phyloP scores from a whole-genome alignment of 2,113 vertebrate genomes.

The Amphiprion percula region DNA sequence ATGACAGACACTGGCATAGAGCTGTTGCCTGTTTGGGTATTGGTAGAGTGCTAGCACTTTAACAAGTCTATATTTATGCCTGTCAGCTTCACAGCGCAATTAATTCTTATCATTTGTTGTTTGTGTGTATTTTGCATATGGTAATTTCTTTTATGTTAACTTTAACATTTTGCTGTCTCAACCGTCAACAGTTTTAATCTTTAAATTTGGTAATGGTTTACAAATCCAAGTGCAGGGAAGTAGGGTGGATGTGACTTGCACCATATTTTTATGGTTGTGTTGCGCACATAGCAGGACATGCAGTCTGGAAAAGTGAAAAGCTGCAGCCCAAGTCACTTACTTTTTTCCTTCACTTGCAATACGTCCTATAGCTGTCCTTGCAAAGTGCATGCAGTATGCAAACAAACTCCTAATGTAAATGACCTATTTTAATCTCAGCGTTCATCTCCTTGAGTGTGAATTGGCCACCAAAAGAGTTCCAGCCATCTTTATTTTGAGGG shows the following conservation, averaged over 20 bases:
- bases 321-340: too few species aligned
- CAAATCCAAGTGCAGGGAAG: neutral
- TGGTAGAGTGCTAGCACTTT: slow-evolving; percentile 13
- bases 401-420: too few species aligned
- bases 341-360: too few species aligned
- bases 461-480: too few species aligned
- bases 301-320: too few species aligned
- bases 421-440: too few species aligned
- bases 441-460: too few species aligned
- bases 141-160: slow-evolving; percentile 16
- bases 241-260: neutral
- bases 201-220: slow-evolving; percentile 6
- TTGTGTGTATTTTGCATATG: slow-evolving; percentile 9
- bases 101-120: slow-evolving; percentile 21
- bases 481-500: too few species aligned
- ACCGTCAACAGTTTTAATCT: slow-evolving; percentile 3
- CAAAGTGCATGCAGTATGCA: too few species aligned
- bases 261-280: neutral
- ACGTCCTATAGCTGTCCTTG: too few species aligned
- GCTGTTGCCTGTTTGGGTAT: slow-evolving; percentile 14
- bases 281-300: too few species aligned
- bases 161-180: slow-evolving; percentile 16
- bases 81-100: slow-evolving; percentile 22
- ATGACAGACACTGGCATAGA: slow-evolving; percentile 27
- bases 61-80: slow-evolving; percentile 37